phyloP scores from a whole-genome alignment of 2,113 vertebrate genomes.

The Dicerorhinus sumatrensis region DNA sequence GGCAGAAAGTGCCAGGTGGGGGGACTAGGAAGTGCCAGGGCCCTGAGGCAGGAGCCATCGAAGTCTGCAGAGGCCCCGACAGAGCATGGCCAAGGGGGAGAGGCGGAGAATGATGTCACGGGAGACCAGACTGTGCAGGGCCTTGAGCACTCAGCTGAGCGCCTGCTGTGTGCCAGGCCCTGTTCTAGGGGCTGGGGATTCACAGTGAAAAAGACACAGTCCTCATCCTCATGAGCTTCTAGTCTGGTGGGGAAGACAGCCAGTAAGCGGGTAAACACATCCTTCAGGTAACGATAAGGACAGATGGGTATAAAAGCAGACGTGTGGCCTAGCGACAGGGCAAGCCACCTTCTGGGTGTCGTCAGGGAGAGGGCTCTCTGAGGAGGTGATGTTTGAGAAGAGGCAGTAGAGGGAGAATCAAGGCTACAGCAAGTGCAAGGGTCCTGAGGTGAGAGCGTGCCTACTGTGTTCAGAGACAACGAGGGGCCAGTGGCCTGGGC shows the following conservation, averaged over 20 bases:
- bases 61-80: not conserved
- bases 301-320: not conserved
- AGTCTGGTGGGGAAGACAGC: not conserved
- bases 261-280: accelerated
- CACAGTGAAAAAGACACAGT: not conserved
- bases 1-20: not conserved
- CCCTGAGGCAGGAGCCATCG: not conserved
- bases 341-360: accelerated
- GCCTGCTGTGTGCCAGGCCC: not conserved
- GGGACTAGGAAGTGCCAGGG: not conserved
- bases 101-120: not conserved
- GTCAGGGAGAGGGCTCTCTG: not conserved
- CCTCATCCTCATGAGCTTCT: not conserved
- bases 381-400: not conserved
- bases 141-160: not conserved
- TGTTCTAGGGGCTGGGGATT: not conserved
- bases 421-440: not conserved
- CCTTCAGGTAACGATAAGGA: not conserved
- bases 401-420: not conserved
- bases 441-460: not conserved
- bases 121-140: not conserved
- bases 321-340: not conserved
- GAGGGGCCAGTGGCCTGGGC: no score
- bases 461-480: not conserved
- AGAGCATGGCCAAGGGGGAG: not conserved